Percentiles rank a stretch among this genome's conserved stretches.
These are phyloP conservation scores for Silurus glanis DNA, from an alignment of 2,113 vertebrate species.

Conservation along the genomic window DNA sequence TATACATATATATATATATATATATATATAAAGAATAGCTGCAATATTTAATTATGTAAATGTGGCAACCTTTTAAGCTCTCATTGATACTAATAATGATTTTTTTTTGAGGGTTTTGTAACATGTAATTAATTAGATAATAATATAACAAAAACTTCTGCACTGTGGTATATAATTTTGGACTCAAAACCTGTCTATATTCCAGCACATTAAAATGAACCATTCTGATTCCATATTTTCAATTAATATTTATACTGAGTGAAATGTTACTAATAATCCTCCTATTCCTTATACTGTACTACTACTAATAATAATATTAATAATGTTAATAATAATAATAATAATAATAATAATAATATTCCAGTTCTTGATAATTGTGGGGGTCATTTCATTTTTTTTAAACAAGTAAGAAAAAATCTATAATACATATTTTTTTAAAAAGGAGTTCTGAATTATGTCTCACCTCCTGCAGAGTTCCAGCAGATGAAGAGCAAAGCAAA, in stretches of 20 bases:
- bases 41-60: not conserved
- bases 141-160: not conserved
- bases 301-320: no score
- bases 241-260: not conserved
- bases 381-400: not conserved
- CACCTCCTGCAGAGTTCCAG: slow-evolving; percentile 39
- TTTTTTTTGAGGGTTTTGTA: not conserved
- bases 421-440: not conserved
- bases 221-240: not conserved
- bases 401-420: not conserved
- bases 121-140: no score
- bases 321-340: not conserved
- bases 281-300: no score
- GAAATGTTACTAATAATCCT: not conserved
- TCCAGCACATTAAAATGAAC: not conserved
- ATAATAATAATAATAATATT: not conserved
- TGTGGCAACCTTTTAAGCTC: not conserved
- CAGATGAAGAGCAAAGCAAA: slow-evolving; percentile 24
- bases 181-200: not conserved
- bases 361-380: not conserved
- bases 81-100: not conserved
- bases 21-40: no score
- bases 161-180: not conserved
- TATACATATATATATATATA: no score
- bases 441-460: not conserved